These are phyloP conservation scores for Setipinna tenuifilis DNA, from an alignment of 2,797 vertebrate genomes.

Conservation along the genomic window DNA sequence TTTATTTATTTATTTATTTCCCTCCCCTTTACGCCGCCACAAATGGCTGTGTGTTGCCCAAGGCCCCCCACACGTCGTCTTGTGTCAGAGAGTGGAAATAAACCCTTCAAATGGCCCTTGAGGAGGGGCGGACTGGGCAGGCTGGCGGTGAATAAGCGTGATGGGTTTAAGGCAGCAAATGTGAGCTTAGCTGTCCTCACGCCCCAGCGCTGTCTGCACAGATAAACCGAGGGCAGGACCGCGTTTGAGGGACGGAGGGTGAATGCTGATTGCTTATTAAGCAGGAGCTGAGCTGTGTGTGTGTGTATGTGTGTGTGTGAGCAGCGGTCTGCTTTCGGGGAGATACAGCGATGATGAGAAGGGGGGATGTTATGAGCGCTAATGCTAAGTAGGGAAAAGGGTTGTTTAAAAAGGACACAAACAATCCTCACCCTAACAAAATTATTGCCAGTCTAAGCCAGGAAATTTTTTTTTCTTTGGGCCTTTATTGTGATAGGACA, in stretches of 20 bases:
- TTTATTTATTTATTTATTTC: neutral
- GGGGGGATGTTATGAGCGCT: neutral
- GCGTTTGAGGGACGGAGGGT: neutral
- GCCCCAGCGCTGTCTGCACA: neutral
- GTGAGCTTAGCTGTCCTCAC: neutral
- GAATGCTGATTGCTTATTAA: neutral
- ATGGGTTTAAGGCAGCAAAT: neutral
- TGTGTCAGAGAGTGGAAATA: neutral
- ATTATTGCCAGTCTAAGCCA: neutral
- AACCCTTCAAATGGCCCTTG: neutral
- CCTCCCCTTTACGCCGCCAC: too few relatives aligned
- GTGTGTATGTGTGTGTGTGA: too few relatives aligned
- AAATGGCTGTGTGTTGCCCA: neutral
- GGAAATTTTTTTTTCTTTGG: neutral
- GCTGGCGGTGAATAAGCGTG: neutral
- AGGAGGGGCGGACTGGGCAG: neutral
- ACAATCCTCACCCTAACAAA: neutral
- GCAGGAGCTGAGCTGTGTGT: neutral
- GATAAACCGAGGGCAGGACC: neutral
- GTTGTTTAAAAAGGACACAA: neutral
- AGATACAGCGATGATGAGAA: neutral
- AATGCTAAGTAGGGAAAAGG: neutral
- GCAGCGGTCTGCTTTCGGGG: neutral
- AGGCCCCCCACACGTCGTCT: neutral
- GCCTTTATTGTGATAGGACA: too few relatives aligned